Conservation (phyloP, 92 coral and sea anemone species). For the Porites cylindrica region DNA sequence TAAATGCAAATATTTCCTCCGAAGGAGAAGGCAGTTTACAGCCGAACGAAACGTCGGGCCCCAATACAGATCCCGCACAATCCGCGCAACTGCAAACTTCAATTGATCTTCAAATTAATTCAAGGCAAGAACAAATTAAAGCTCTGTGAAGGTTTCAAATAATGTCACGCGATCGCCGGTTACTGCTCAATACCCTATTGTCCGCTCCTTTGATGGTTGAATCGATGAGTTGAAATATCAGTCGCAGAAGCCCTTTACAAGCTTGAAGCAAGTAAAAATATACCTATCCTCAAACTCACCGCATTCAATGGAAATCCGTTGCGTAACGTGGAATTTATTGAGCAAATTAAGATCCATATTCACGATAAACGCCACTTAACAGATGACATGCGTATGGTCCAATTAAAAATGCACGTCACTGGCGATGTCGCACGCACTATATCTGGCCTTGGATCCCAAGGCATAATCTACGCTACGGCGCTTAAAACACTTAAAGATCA, state of each 20-base stretch:
- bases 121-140: background rate
- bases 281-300: constrained; percentile 9
- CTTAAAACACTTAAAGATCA: constrained; percentile 61
- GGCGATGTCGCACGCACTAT: constrained; percentile 54
- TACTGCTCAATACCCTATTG: constrained; percentile 12
- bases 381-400: constrained; percentile 57
- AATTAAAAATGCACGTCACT: constrained; percentile 56
- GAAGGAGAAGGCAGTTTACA: no score
- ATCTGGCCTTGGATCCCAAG: constrained; percentile 61
- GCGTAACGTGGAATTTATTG: constrained; percentile 40
- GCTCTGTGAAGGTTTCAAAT: background rate
- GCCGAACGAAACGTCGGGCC: background rate
- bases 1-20: no score
- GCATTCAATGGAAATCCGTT: constrained; percentile 41
- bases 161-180: background rate
- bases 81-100: background rate
- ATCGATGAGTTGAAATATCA: constrained; percentile 29
- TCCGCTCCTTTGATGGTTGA: constrained; percentile 28
- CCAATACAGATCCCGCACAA: background rate
- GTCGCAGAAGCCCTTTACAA: constrained; percentile 21
- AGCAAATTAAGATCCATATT: constrained; percentile 38
- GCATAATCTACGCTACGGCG: constrained; percentile 59
- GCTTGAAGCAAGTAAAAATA: constrained; percentile 43
- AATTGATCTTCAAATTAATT: background rate
- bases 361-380: constrained; percentile 55